A percentile compares a stretch with the other conserved stretches of the same genome.
These are phyloP conservation scores for Ptilonorhynchus violaceus DNA, from an alignment of 2,113 vertebrate species.

Conservation along the genomic window DNA sequence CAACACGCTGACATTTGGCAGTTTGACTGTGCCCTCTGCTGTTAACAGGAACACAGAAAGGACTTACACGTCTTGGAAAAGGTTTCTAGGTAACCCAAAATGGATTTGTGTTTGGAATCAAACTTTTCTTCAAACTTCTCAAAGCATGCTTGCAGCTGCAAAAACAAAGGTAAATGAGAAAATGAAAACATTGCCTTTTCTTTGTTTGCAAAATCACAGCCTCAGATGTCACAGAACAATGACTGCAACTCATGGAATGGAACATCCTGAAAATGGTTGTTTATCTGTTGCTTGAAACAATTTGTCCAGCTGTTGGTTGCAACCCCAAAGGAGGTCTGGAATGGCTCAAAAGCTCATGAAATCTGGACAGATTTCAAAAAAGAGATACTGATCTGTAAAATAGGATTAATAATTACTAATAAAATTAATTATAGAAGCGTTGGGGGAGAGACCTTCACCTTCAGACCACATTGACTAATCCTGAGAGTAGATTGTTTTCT, in stretches of 20 bases:
- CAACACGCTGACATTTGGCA: not conserved
- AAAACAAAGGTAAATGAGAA: constrained; percentile 5
- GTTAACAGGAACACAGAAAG: constrained; percentile 17
- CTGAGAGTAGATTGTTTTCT: not conserved
- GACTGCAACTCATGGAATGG: not conserved
- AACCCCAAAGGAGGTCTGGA: not conserved
- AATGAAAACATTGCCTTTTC: not conserved
- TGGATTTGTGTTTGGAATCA: constrained; percentile 71
- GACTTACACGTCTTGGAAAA: constrained; percentile 82
- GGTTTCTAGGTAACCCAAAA: constrained; percentile 74
- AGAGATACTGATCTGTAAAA: not conserved
- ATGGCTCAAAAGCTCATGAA: not conserved
- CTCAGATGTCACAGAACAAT: not conserved
- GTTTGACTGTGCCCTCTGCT: constrained; percentile 58
- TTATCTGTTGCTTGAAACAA: not conserved
- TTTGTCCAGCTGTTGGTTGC: not conserved
- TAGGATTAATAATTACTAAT: not conserved
- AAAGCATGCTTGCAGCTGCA: constrained; percentile 81
- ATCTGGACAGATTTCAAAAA: not conserved
- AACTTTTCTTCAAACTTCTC: constrained; percentile 75
- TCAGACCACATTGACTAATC: not conserved
- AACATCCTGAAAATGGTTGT: not conserved
- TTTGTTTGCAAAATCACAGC: not conserved
- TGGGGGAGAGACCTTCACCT: not conserved
- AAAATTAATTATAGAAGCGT: not conserved